Evolutionary conservation across 2,888 invertebrate genomes (phyloP).

Genomic region (Oligia strigilis): DNA sequence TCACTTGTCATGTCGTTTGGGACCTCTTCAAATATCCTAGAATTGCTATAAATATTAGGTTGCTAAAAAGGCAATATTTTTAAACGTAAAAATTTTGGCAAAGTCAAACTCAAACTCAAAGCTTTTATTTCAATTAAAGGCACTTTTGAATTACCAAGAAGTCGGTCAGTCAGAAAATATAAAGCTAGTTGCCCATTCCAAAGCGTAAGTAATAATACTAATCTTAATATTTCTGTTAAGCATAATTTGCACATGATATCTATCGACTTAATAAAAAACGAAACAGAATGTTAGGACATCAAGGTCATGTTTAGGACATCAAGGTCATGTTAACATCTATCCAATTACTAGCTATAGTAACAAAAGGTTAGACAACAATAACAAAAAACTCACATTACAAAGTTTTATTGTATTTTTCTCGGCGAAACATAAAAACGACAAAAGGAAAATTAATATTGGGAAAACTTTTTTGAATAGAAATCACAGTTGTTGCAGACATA

Average conservation of each 20-base stretch:
- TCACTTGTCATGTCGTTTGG: conserved; percentile 11
- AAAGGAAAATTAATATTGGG: conserved; percentile 5
- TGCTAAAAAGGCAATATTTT: background rate
- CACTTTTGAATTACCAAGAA: too few relatives aligned
- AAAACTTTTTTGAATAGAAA: background rate
- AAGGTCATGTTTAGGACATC: conserved; percentile 9
- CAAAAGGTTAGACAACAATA: background rate
- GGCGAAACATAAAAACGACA: conserved; percentile 5
- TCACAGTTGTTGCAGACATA: background rate
- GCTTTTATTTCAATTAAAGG: too few relatives aligned
- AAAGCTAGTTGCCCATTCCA: too few relatives aligned
- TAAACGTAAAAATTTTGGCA: background rate
- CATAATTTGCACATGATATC: background rate
- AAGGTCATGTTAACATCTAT: conserved; percentile 29
- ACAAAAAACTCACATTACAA: background rate
- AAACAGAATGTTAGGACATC: background rate
- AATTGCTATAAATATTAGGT: background rate
- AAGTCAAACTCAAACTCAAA: background rate
- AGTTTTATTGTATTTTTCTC: background rate
- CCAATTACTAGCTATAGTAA: conserved; percentile 15
- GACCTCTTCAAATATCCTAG: conserved; percentile 1
- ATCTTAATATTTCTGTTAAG: background rate
- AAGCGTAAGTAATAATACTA: background rate
- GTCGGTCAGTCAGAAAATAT: too few relatives aligned
- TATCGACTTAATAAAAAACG: background rate